Base-by-base conservation (phyloP, 1,140 invertebrate genomes). In the Nebria ingens region DNA sequence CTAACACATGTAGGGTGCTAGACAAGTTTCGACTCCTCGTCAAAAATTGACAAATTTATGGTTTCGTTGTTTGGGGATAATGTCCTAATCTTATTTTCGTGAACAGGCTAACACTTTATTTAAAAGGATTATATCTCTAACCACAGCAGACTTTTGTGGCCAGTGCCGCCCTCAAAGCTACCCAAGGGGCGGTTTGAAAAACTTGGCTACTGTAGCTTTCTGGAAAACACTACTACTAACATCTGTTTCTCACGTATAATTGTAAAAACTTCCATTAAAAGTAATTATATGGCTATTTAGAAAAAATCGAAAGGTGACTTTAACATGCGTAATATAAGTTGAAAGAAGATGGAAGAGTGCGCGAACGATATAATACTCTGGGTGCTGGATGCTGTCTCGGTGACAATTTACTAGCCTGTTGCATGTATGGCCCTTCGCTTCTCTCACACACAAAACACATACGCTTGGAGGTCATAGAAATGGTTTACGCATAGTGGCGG, bases 21-120 rank as follows among this genome's bases (percentile, higher is more conserved):
- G 25, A 9, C 6, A 34, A 34, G 50, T 51, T 51, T 19, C 6
- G 9, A 20, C 21, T 21, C 19, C 50, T 51, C 50, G 19, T 51
- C 50, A 20, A 51, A 51, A 51, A 51, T 20, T 51, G 50, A 51
- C 50, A 51, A 51, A 51, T 51, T 51, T 51, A 51, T 51, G 50
- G 21, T 51, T 51, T 22, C 19, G 50, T 22, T 51, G 50, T 45
- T 34, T 34, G 3, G 21, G 50, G 50, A 51, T 51, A 51, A 51
- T 22, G 21, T 51, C 50, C 19, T 51, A 51, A 51, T 51, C 50
- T 51, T 51, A 51, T 21, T 51, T n/a, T 51, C 9, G 19, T 2
- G 19, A 51, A 51, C 50, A 51, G 15, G 50, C 50, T 51, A 20
- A 51, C 50, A 51, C 19, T 22, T 51, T 51, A 51, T 51, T 51